Base-by-base conservation (phyloP, 2,888 invertebrate species). In the Alcis repandata region DNA sequence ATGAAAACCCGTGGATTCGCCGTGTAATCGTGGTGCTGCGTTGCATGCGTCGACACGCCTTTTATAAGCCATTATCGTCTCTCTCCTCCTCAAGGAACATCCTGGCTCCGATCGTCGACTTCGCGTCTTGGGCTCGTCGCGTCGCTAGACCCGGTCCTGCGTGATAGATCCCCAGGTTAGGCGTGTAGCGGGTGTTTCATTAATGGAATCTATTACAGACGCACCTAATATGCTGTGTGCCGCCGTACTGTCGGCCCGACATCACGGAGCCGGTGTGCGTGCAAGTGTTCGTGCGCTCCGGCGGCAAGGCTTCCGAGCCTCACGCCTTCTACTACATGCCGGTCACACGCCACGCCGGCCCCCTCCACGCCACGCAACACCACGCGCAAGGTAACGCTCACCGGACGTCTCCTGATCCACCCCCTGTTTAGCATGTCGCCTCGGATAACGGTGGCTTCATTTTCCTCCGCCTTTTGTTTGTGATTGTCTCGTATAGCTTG, bases 151-250 rank as follows among this genome's bases (percentile, higher is more conserved):
- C 9, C 41, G 56, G 56, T 43, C 56, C 56, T 17, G 27, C 59
- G 46, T 32, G 38, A 32, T n/a, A 41, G 59, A 22, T 15, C 15
- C n/a, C 32, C 11, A 58, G 59, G 59, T n/a, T 36, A 7, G 13
- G 33, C 27, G 13, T 4, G 15, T 8, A 19, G 52, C 59, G 11
- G 32, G 20, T 52, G n/a, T 68, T 11, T 68, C 33, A 63, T 59
- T 20, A 48, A 4, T 52, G 22, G 56, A 49, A 63, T 66, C 64
- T 58, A 59, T 66, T 57, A 83, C 94, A 98, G 96, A 97, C 97
- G 20, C 98, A 98, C 90, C 94, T 98, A 58, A 97, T 98, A 36
- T 98, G 98, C 90, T 96, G 96, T 76, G 96, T 98, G 72, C 98
- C 98, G 20, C 94, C 97, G 20, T 98, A 96, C 93, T 90, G 92